A percentile compares a stretch with the other conserved stretches of the same genome.
These are phyloP conservation scores for Stigmatopora nigra DNA, from an alignment of 2,113 vertebrate species.

Conservation along the genomic window DNA sequence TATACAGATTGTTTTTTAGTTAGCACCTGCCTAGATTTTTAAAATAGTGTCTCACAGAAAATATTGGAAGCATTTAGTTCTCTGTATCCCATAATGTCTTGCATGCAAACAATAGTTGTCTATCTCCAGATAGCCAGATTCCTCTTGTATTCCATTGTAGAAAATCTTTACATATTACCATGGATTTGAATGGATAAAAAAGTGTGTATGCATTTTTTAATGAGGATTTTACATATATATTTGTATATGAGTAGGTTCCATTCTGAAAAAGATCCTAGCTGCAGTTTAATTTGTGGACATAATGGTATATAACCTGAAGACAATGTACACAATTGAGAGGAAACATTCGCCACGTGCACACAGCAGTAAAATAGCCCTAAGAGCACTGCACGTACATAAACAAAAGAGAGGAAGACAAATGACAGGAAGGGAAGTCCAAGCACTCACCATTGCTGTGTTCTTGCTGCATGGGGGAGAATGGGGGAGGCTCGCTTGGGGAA, in stretches of 20 bases:
- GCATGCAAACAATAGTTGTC: no score
- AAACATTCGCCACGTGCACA: constrained; percentile 14
- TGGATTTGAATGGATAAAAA: no score
- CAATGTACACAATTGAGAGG: neutral
- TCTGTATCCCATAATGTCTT: no score
- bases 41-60: no score
- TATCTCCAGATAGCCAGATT: no score
- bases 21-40: no score
- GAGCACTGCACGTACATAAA: constrained; percentile 27
- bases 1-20: neutral
- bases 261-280: neutral
- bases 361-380: constrained; percentile 15
- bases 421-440: constrained; percentile 37
- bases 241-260: neutral
- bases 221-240: no score
- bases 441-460: constrained; percentile 74
- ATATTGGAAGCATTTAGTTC: no score
- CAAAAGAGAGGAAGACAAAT: constrained; percentile 28
- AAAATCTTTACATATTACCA: no score
- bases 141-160: no score
- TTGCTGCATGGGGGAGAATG: constrained; percentile 71
- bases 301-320: constrained; percentile 1
- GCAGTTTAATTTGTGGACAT: neutral
- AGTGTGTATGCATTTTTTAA: no score
- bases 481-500: constrained; percentile 65